Percentiles rank a stretch among this genome's conserved stretches.
These are phyloP conservation scores for Synergus umbraculus DNA, from an alignment of 2,888 invertebrate genomes.

Conservation along the genomic window DNA sequence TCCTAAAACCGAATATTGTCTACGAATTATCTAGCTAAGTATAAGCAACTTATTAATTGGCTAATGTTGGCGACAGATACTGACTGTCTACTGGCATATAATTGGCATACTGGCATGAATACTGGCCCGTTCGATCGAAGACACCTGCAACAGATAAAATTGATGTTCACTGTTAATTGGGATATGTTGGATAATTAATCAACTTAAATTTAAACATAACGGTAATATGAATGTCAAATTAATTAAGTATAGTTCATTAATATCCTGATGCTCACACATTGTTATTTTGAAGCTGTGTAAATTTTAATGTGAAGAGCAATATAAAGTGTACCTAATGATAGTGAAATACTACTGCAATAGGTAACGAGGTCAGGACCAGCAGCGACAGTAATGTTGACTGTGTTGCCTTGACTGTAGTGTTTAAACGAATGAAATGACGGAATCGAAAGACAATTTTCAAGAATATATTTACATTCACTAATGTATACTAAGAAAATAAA, in stretches of 20 bases:
- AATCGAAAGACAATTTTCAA: conserved; percentile 33
- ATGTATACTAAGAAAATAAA: no score
- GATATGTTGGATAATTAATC: conserved; percentile 7
- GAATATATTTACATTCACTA: no score
- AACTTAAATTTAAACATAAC: conserved; percentile 9
- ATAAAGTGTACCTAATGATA: conserved; percentile 24
- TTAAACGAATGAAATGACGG: conserved; percentile 40
- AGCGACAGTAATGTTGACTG: conserved; percentile 1
- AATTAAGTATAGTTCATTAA: background rate
- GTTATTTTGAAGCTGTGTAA: background rate
- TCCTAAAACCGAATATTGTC: background rate
- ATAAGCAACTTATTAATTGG: conserved; percentile 65
- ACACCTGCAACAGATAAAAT: conserved; percentile 69
- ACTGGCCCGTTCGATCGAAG: conserved; percentile 73
- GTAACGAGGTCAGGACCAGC: conserved; percentile 40
- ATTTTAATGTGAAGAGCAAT: conserved; percentile 15
- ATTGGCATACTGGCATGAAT: conserved; percentile 76
- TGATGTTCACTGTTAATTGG: conserved; percentile 21
- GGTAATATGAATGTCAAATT: background rate
- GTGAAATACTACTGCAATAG: conserved; percentile 20
- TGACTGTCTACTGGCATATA: conserved; percentile 73
- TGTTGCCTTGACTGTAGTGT: conserved; percentile 41
- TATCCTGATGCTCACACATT: no score
- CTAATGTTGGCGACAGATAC: conserved; percentile 66
- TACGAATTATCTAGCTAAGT: conserved; percentile 65